Evolutionary conservation across 2,888 invertebrate genomes (phyloP), one percentile per base, ranked within the genome.

Genomic region (Plagodis dolabraria): DNA sequence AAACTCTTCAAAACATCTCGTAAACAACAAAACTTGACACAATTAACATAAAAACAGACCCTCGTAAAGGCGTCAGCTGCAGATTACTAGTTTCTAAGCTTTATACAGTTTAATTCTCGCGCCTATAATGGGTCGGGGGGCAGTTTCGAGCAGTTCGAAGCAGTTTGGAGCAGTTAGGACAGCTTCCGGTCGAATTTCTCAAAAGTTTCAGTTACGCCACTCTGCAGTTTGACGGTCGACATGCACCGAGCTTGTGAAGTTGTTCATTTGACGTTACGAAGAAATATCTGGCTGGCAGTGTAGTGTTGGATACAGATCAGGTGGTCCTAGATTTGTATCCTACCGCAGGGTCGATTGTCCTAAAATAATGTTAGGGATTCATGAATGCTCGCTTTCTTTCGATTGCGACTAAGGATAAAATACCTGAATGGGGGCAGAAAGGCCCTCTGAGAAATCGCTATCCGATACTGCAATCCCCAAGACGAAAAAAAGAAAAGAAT

Each of bases 191-290:
- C 40, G 57, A 55, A 56, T 53, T 58, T 53, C 46, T 40, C 48
- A 45, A 62, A 65, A 66, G 66, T 68, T 66, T 62, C 45, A 40
- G 49, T 64, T 60, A 56, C 63, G 59, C 40, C 68, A 64, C 58
- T 68, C 60, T 46, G 56, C 63, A 49, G 52, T 42, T 44, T 33
- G 57, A 40, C 47, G 55, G 49, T 54, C 56, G 57, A 64, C 33
- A 60, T 51, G 60, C 52, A 47, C 53, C 8, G 51, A 54, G 62
- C 54, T 60, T 7, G 7, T 38, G n/a, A 63, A 51, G 40, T 45
- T 54, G 50, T 55, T 47, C 51, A 36, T 42, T 45, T 33, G 56
- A 33, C 9, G 33, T 11, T n/a, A n/a, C n/a, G n/a, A n/a, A n/a
- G n/a, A n/a, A n/a, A n/a, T n/a, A n/a, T n/a, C n/a, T n/a, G n/a